Percentiles rank a stretch among this genome's conserved stretches.
phyloP scores from a whole-genome alignment of 2,113 vertebrate species.

The Ardeotis arabs region DNA sequence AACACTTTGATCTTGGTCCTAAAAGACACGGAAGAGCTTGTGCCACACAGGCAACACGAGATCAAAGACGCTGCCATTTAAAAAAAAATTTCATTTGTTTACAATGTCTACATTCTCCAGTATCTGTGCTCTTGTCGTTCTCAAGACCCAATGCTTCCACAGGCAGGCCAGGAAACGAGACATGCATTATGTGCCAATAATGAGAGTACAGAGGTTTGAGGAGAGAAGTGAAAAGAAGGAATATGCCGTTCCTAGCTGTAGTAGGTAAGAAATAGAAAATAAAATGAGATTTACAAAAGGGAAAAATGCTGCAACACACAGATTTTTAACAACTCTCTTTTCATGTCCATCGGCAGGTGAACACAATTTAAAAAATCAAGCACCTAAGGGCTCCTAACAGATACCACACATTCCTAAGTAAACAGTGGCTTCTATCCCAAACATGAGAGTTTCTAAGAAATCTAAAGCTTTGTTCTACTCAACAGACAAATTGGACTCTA shows the following conservation, averaged over 20 bases:
- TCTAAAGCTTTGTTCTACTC: background rate
- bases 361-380: background rate
- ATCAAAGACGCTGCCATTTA: background rate
- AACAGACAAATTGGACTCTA: background rate
- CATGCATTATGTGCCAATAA: background rate
- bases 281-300: background rate
- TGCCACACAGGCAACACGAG: background rate
- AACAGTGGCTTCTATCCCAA: background rate
- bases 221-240: background rate
- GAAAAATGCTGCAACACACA: background rate
- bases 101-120: background rate
- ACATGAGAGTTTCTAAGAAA: background rate
- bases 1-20: background rate
- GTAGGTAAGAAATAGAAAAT: background rate
- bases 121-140: rapidly evolving
- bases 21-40: background rate
- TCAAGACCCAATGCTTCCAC: background rate
- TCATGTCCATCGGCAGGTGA: background rate
- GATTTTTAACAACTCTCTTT: background rate
- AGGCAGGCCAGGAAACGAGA: background rate
- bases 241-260: background rate
- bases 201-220: background rate
- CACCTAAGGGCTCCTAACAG: background rate
- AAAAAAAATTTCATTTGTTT: background rate
- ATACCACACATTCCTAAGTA: background rate